Evolutionary conservation across 2,113 vertebrate genomes (phyloP).

Genomic region (Amazona guildingii): DNA sequence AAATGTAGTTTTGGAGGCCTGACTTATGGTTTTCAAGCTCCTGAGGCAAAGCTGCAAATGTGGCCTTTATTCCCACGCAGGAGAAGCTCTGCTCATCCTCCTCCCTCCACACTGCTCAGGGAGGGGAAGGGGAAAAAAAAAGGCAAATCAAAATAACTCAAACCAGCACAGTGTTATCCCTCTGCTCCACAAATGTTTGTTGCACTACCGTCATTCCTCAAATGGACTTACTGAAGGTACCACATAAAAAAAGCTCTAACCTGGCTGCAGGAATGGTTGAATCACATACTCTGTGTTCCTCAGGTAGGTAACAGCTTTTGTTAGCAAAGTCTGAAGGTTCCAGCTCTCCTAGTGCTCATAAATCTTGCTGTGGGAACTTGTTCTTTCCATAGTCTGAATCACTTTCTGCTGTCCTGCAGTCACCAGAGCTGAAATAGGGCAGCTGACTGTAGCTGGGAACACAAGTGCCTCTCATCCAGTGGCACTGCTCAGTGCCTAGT

Average conservation of each 20-base stretch:
- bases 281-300: not conserved
- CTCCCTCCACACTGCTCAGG: not conserved
- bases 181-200: not conserved
- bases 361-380: not conserved
- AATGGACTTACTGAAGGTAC: not conserved
- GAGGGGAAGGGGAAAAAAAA: not conserved
- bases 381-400: not conserved
- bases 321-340: not conserved
- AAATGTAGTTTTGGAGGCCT: constrained; percentile 44
- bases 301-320: not conserved
- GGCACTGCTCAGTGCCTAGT: not conserved
- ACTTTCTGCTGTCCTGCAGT: not conserved
- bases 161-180: not conserved
- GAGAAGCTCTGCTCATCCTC: constrained; percentile 29
- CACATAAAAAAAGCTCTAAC: not conserved
- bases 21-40: constrained; percentile 47
- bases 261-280: not conserved
- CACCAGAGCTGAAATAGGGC: not conserved
- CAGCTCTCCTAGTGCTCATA: not conserved
- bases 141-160: not conserved
- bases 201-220: not conserved
- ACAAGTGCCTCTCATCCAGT: not conserved
- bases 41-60: constrained; percentile 55
- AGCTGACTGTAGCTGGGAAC: not conserved
- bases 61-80: constrained; percentile 50